These are phyloP conservation scores for Drosophila busckii DNA, from an alignment of 1,140 invertebrate species.

Conservation along the genomic window DNA sequence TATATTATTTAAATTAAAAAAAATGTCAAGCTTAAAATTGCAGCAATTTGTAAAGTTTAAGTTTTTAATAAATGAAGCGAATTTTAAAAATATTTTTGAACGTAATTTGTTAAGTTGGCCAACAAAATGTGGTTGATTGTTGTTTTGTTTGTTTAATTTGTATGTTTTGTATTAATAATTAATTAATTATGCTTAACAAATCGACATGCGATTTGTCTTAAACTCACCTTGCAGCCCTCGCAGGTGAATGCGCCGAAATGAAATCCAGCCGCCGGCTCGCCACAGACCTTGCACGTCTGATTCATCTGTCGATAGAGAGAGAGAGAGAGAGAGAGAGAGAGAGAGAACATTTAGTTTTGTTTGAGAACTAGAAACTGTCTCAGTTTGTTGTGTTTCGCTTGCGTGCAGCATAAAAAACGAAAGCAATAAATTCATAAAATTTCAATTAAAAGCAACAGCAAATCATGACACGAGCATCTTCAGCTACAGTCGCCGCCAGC, in stretches of 20 bases:
- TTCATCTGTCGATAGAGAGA: slow-evolving; percentile 84
- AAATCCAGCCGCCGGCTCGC: slow-evolving; percentile 91
- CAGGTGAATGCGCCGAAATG: slow-evolving; percentile 95
- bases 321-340: slow-evolving; percentile 37
- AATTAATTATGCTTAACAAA: no score
- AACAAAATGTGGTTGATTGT: no score
- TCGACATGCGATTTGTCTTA: background rate
- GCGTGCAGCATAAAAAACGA: slow-evolving; percentile 31
- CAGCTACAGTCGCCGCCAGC: slow-evolving; percentile 53
- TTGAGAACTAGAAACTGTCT: background rate
- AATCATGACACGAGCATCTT: slow-evolving; percentile 73
- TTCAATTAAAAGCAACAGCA: slow-evolving; percentile 78
- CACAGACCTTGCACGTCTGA: slow-evolving; percentile 90
- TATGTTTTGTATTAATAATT: no score
- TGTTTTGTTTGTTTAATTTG: no score
- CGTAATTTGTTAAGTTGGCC: no score
- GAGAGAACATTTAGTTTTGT: slow-evolving; percentile 30
- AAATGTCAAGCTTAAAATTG: no score
- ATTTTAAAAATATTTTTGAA: no score
- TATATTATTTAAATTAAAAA: no score
- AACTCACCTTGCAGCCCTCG: slow-evolving; percentile 91
- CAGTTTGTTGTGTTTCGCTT: background rate
- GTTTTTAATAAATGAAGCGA: no score
- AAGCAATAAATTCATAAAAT: slow-evolving; percentile 78
- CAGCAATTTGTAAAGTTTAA: no score